Evolutionary conservation across 2,888 invertebrate genomes (phyloP).

Genomic region (Anodontia alba): DNA sequence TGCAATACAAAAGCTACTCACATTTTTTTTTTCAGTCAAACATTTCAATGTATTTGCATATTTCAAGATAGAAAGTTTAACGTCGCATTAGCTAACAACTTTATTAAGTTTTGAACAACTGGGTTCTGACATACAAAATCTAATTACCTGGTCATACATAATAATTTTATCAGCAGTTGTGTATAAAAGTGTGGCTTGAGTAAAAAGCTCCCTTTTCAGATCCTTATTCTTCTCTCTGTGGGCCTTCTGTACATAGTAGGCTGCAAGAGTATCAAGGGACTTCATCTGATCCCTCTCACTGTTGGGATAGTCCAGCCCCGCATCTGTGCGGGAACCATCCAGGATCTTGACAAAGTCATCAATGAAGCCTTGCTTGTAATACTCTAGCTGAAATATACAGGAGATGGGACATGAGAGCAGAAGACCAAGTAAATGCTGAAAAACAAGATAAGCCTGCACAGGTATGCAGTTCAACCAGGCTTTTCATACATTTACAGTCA

Average conservation of each 20-base stretch:
- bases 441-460: too few relatives aligned
- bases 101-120: too few relatives aligned
- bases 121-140: too few relatives aligned
- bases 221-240: constrained; percentile 98
- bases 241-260: constrained; percentile 95
- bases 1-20: too few relatives aligned
- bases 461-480: too few relatives aligned
- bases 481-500: too few relatives aligned
- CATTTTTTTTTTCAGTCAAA: too few relatives aligned
- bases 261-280: constrained; percentile 98
- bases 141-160: constrained; percentile 99
- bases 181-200: constrained; percentile 96
- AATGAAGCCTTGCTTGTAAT: constrained; percentile 96
- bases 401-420: too few relatives aligned
- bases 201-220: constrained; percentile 95
- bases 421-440: too few relatives aligned
- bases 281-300: constrained; percentile 99
- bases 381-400: constrained; percentile 95
- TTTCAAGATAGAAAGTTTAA: too few relatives aligned
- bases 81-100: too few relatives aligned
- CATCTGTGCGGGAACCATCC: constrained; percentile 91
- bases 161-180: constrained; percentile 99
- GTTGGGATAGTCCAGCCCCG: constrained; percentile 87
- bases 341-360: constrained; percentile 97
- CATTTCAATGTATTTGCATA: too few relatives aligned